Percentiles rank a stretch among this genome's conserved stretches.
Conservation (phyloP, 1,140 invertebrate genomes). For the Drosophila asahinai region DNA sequence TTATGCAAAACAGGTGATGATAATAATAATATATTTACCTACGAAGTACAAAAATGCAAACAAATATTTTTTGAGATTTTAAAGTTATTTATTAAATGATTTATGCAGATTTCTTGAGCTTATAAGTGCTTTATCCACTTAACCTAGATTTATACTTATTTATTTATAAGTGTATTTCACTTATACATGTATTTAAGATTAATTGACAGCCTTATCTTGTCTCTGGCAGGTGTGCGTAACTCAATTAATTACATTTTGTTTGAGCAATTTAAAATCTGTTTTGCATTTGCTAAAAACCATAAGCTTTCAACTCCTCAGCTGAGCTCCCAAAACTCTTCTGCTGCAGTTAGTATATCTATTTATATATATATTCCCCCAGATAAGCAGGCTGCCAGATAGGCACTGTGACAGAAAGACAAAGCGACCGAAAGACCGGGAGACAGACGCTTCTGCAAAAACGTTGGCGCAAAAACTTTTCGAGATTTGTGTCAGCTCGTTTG, state of each 20-base stretch:
- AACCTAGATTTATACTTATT: not conserved
- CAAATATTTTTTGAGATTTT: not conserved
- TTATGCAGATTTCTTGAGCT: not conserved
- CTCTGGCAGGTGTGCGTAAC: slow-evolving; percentile 9
- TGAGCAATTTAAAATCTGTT: slow-evolving; percentile 20
- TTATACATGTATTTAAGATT: slow-evolving; percentile 6
- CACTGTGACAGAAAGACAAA: slow-evolving; percentile 43
- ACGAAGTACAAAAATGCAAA: too few relatives aligned
- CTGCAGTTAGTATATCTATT: slow-evolving; percentile 18
- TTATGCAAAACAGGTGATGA: not conserved
- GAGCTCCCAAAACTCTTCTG: slow-evolving; percentile 20
- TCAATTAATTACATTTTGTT: slow-evolving; percentile 13
- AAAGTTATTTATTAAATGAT: not conserved
- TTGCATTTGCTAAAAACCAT: slow-evolving; percentile 7
- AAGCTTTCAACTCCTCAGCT: slow-evolving; percentile 23
- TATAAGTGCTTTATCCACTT: not conserved
- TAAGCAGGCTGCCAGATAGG: slow-evolving; percentile 39
- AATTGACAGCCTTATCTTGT: not conserved
- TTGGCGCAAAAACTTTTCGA: slow-evolving; percentile 75
- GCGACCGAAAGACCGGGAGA: slow-evolving; percentile 30
- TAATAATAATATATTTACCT: not conserved
- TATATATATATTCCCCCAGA: slow-evolving; percentile 7
- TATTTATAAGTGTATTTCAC: not conserved
- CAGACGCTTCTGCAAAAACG: slow-evolving; percentile 58
- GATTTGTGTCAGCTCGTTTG: slow-evolving; percentile 83